These are phyloP conservation scores for Oligia fasciuncula DNA, from an alignment of 2,888 invertebrate species.

Conservation along the genomic window DNA sequence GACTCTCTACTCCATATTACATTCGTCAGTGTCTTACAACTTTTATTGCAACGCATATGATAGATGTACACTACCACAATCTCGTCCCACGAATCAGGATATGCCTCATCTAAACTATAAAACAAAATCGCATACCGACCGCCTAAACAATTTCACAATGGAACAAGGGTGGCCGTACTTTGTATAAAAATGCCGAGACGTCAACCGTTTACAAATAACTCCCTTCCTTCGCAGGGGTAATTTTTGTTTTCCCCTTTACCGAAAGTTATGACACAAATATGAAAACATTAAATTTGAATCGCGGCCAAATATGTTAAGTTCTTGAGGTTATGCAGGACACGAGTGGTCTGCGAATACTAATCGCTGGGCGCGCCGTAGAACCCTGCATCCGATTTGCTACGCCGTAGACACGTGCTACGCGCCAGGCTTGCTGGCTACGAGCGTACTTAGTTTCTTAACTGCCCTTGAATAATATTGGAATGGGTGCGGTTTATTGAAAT, in stretches of 20 bases:
- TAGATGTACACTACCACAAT: constrained; percentile 80
- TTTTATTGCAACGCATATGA: constrained; percentile 87
- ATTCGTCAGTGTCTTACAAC: constrained; percentile 87
- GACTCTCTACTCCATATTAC: constrained; percentile 80
- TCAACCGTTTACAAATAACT: constrained; percentile 88
- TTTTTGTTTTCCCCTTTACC: constrained; percentile 86
- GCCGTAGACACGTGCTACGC: constrained; percentile 85
- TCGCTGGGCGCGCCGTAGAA: constrained; percentile 70
- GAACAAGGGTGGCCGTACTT: constrained; percentile 82
- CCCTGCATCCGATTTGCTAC: constrained; percentile 71
- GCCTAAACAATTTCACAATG: constrained; percentile 86
- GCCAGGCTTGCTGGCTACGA: constrained; percentile 72
- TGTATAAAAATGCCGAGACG: constrained; percentile 87
- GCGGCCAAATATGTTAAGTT: constrained; percentile 87
- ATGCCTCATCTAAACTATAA: constrained; percentile 77
- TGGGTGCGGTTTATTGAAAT: constrained; percentile 27
- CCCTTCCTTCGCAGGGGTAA: constrained; percentile 81
- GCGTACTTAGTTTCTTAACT: constrained; percentile 43
- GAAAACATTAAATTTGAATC: constrained; percentile 88
- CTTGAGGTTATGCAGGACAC: constrained; percentile 78
- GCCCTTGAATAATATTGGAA: constrained; percentile 51
- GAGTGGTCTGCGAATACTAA: constrained; percentile 82
- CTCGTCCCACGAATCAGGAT: constrained; percentile 73
- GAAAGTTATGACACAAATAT: constrained; percentile 87
- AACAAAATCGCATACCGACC: constrained; percentile 81